Evolutionary conservation across 2,113 vertebrate species (phyloP).

Genomic region (Circaetus cinerascens): DNA sequence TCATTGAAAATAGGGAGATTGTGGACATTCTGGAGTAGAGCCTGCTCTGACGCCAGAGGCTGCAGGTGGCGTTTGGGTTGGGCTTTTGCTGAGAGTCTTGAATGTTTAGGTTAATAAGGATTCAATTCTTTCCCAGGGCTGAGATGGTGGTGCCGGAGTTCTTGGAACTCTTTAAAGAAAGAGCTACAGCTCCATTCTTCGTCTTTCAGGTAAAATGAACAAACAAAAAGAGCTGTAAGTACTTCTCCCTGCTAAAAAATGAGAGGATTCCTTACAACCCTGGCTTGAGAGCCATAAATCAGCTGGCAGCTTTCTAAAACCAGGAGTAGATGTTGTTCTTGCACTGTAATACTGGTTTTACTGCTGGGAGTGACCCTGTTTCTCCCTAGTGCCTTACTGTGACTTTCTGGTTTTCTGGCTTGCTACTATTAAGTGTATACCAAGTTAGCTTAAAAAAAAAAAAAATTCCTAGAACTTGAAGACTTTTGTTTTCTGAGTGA

Average conservation of each 20-base stretch:
- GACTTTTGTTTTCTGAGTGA: neutral
- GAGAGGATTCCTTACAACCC: neutral
- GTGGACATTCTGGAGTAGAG: neutral
- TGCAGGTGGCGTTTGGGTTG: neutral
- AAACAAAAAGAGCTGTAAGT: neutral
- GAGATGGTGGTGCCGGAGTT: constrained; percentile 98
- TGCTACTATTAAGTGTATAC: fast-evolving
- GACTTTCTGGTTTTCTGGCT: neutral
- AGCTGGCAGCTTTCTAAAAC: neutral
- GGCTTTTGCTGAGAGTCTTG: neutral
- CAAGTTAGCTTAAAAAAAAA: neutral
- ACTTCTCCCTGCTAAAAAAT: neutral
- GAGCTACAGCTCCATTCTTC: constrained; percentile 95
- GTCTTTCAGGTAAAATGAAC: constrained; percentile 87
- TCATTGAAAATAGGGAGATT: neutral
- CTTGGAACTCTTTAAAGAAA: constrained; percentile 91
- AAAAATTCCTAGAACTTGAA: no score
- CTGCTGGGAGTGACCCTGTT: neutral
- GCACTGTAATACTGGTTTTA: neutral
- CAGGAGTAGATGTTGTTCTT: no score
- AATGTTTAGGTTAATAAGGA: neutral
- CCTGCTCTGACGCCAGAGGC: neutral
- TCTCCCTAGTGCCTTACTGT: neutral
- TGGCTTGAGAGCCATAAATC: neutral
- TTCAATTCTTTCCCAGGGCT: constrained; percentile 67